phyloP scores from a whole-genome alignment of 2,888 invertebrate species.

The Chymomyza caudatula region DNA sequence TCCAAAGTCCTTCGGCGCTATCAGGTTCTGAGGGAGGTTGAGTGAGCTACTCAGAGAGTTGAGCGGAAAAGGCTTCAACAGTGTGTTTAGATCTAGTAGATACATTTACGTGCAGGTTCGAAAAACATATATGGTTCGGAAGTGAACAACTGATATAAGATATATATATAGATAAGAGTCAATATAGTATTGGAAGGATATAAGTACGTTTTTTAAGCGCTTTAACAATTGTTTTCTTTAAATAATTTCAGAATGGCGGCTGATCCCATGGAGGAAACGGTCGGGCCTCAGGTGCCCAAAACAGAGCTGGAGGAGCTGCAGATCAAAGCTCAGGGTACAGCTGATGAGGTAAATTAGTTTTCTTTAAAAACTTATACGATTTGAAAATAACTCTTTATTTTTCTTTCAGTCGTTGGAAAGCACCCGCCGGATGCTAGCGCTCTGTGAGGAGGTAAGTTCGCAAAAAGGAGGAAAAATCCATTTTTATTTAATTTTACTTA shows the following conservation, averaged over 20 bases:
- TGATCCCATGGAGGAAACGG: constrained; percentile 79
- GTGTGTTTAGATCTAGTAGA: too few relatives aligned
- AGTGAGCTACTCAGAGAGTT: too few relatives aligned
- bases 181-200: too few relatives aligned
- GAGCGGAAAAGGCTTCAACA: too few relatives aligned
- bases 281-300: constrained; percentile 83
- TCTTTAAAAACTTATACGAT: not conserved
- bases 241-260: constrained; percentile 81
- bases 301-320: constrained; percentile 94
- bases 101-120: too few relatives aligned
- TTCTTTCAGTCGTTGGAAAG: constrained; percentile 87
- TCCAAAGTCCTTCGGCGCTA: too few relatives aligned
- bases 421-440: constrained; percentile 93
- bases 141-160: too few relatives aligned
- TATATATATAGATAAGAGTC: too few relatives aligned
- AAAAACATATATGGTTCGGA: too few relatives aligned
- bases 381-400: not conserved
- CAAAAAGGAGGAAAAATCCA: not conserved
- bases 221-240: too few relatives aligned
- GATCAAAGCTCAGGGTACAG: constrained; percentile 88
- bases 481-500: not conserved
- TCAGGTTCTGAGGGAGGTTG: too few relatives aligned
- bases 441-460: constrained; percentile 87
- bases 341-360: constrained; percentile 87
- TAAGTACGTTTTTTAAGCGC: too few relatives aligned